Evolutionary conservation across 2,797 vertebrate genomes (phyloP), one percentile per base, ranked within the genome.

Genomic region (Oreochromis mossambicus): DNA sequence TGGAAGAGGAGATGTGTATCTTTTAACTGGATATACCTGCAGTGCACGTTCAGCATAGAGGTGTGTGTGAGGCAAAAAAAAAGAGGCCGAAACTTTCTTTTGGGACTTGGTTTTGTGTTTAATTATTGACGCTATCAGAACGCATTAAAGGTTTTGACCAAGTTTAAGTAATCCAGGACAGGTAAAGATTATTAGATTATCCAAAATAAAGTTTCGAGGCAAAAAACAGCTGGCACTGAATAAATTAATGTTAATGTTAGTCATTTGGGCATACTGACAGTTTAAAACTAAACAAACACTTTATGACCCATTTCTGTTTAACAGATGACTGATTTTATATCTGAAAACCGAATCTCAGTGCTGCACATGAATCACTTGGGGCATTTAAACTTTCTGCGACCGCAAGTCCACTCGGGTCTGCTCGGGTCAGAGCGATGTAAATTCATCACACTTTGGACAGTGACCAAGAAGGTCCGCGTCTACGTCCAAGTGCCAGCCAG

Each of bases 11-110:
- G 24, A 73, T 73, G 68, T 29, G 41, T 29, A 26, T 48, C 24
- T 73, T 68, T 43, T 19, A 48, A 73, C 68, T 48, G 14, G 41
- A 46, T 48, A 48, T 48, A 73, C 41, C 68, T 73, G 68, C 68
- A 48, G 68, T 48, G 68, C 41, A 41, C 3, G 12, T 68, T 41
- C 63, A 68, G 36, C 12, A 24, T 41, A 68, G 5, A 0, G 5
- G 0, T 26, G 63, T 68, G 63, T 17, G 63, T 10, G 12, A 0
- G 4, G 19, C 34, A 2, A 26, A 43, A 68, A 63, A 54, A 2
- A 21, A 38, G 11, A 21, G 34, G 61, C 11, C 1, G 1, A 66
- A 21, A 14, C 8, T 38, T 66, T 66, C 1, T 5, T 13, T 38
- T 21, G 4, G 1, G 5, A 24, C 12, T 24, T 14, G 12, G 36